phyloP scores from a whole-genome alignment of 2,888 invertebrate species.

The Hylaea fasciaria region DNA sequence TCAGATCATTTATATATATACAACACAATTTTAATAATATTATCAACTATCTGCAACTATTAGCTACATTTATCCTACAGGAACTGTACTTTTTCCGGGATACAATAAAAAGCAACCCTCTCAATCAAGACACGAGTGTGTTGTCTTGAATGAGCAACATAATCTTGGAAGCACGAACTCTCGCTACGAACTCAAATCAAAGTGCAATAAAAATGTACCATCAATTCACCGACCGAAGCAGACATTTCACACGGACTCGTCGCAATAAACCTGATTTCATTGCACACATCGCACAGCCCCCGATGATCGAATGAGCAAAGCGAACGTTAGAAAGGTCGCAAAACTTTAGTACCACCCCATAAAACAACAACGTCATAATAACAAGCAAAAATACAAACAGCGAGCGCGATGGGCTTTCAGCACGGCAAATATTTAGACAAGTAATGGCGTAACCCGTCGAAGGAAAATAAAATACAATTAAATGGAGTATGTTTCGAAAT shows the following conservation, averaged over 20 bases:
- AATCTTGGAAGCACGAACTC: too few relatives aligned
- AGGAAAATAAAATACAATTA: slow-evolving; percentile 63
- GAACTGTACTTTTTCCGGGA: too few relatives aligned
- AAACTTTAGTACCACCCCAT: slow-evolving; percentile 29
- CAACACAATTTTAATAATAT: too few relatives aligned
- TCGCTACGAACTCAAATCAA: not conserved
- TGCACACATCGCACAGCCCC: slow-evolving; percentile 24
- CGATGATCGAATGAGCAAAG: slow-evolving; percentile 24
- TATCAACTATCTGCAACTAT: too few relatives aligned
- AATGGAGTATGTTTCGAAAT: slow-evolving; percentile 53
- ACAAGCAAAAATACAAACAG: slow-evolving; percentile 58
- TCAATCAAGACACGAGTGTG: too few relatives aligned
- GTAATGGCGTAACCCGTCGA: slow-evolving; percentile 64
- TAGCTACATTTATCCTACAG: too few relatives aligned
- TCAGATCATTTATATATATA: too few relatives aligned
- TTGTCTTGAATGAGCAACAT: too few relatives aligned
- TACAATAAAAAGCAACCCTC: too few relatives aligned
- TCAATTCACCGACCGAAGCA: not conserved
- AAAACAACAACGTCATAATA: slow-evolving; percentile 49
- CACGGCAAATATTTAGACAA: slow-evolving; percentile 65
- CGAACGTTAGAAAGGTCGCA: slow-evolving; percentile 20
- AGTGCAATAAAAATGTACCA: not conserved
- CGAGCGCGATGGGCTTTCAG: slow-evolving; percentile 60
- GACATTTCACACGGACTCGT: slow-evolving; percentile 1
- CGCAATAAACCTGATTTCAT: slow-evolving; percentile 22